Percentiles rank a stretch among this genome's conserved stretches.
Conservation (phyloP, 2,888 invertebrate species). For the Leptopilina myrica region DNA sequence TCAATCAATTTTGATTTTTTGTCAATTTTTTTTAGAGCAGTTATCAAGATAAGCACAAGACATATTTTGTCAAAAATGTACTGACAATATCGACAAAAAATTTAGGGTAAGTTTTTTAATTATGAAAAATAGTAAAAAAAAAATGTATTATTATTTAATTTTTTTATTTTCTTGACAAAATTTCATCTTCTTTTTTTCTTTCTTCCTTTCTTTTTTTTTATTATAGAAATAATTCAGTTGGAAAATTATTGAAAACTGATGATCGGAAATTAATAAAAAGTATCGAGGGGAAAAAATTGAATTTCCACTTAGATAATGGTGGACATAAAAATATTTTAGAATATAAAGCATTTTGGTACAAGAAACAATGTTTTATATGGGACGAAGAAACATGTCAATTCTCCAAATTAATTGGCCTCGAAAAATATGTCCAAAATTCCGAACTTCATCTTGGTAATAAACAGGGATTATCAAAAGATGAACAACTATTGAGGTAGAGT, state of each 20-base stretch:
- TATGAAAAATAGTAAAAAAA: neutral
- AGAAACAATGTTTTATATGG: slow-evolving; percentile 80
- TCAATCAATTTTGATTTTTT: no score
- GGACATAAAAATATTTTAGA: slow-evolving; percentile 67
- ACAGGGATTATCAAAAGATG: slow-evolving; percentile 80
- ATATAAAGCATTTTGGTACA: slow-evolving; percentile 77
- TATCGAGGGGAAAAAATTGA: slow-evolving; percentile 62
- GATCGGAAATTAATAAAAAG: slow-evolving; percentile 61
- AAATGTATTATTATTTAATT: neutral
- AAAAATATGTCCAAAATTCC: slow-evolving; percentile 73
- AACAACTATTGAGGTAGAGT: slow-evolving; percentile 82
- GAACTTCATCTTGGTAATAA: slow-evolving; percentile 71
- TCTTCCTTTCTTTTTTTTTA: neutral
- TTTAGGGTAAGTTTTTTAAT: slow-evolving; percentile 66
- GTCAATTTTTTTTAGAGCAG: slow-evolving; percentile 72
- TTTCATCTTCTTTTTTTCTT: neutral
- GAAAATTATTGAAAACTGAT: slow-evolving; percentile 20
- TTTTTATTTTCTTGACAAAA: no score
- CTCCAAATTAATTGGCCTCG: slow-evolving; percentile 77
- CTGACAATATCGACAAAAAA: slow-evolving; percentile 70
- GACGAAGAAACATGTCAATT: slow-evolving; percentile 76
- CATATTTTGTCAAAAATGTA: slow-evolving; percentile 77
- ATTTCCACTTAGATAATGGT: slow-evolving; percentile 71
- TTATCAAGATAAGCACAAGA: slow-evolving; percentile 78
- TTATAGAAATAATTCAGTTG: no score